phyloP scores from a whole-genome alignment of 2,888 invertebrate species.

The Euplexia lucipara region DNA sequence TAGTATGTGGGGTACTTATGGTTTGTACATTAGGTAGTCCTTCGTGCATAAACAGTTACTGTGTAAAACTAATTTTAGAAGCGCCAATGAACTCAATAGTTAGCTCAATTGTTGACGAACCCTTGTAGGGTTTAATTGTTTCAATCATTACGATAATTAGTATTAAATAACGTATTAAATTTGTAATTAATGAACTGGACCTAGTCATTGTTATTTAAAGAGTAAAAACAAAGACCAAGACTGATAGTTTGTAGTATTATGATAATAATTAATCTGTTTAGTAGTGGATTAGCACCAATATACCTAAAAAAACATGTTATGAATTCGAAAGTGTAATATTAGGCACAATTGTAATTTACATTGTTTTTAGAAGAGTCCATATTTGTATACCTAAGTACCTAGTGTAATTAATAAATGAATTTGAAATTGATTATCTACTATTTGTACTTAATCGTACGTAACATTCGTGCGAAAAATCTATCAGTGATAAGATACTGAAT shows the following conservation, averaged over 20 bases:
- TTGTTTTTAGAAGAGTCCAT: too few relatives aligned
- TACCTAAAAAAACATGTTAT: constrained; percentile 6
- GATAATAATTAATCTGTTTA: constrained; percentile 1
- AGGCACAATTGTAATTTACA: too few relatives aligned
- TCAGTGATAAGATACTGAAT: too few relatives aligned
- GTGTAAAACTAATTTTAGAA: constrained; percentile 68
- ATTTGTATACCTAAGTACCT: too few relatives aligned
- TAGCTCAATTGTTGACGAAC: constrained; percentile 31
- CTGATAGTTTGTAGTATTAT: not conserved
- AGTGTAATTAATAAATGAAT: too few relatives aligned
- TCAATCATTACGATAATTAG: constrained; percentile 4
- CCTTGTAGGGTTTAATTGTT: constrained; percentile 39
- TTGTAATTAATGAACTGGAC: constrained; percentile 24
- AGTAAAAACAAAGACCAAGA: constrained; percentile 12
- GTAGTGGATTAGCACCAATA: constrained; percentile 4
- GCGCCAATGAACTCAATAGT: constrained; percentile 68
- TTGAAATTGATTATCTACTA: too few relatives aligned
- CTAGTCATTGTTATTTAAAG: constrained; percentile 25
- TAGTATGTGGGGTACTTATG: too few relatives aligned
- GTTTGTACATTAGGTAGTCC: not conserved
- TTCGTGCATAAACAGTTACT: constrained; percentile 53
- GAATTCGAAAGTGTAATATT: too few relatives aligned
- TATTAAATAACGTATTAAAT: constrained; percentile 12
- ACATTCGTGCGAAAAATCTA: too few relatives aligned
- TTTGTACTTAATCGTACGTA: too few relatives aligned